Evolutionary conservation across 2,888 invertebrate genomes (phyloP).

Genomic region (Lamellibrachia columna): DNA sequence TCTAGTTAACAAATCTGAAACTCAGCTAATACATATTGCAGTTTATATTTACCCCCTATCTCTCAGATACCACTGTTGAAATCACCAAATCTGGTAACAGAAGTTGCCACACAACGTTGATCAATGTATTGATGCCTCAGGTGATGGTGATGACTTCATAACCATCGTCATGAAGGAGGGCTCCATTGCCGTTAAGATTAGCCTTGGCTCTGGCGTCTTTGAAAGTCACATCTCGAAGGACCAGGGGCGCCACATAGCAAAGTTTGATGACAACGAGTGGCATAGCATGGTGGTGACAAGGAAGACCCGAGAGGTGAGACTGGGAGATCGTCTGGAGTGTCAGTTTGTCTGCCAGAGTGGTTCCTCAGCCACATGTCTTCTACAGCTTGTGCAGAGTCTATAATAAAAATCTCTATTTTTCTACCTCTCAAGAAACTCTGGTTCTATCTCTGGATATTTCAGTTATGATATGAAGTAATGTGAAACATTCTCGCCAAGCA

Average conservation of each 20-base stretch:
- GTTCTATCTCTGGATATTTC: too few relatives aligned
- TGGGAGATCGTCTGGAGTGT: too few relatives aligned
- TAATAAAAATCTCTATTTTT: too few relatives aligned
- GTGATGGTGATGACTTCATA: not conserved
- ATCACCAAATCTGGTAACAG: not conserved
- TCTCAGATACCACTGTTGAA: not conserved
- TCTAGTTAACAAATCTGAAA: too few relatives aligned
- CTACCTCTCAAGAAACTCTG: too few relatives aligned
- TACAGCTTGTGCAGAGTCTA: too few relatives aligned
- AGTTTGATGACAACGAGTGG: slow-evolving; percentile 32
- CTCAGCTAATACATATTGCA: too few relatives aligned
- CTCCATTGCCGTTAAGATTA: not conserved
- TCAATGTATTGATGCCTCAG: not conserved
- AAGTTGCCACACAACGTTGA: not conserved
- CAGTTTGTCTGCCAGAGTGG: too few relatives aligned
- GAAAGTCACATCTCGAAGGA: not conserved
- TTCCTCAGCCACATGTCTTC: too few relatives aligned
- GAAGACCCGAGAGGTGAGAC: slow-evolving; percentile 27
- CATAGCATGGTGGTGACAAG: slow-evolving; percentile 27
- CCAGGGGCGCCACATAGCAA: not conserved
- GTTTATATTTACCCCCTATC: too few relatives aligned
- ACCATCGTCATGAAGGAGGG: not conserved
- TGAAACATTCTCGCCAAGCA: too few relatives aligned
- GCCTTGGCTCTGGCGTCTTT: not conserved
- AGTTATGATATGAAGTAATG: too few relatives aligned